Conservation (phyloP, 2,113 vertebrate genomes). For the Antechinus flavipes region DNA sequence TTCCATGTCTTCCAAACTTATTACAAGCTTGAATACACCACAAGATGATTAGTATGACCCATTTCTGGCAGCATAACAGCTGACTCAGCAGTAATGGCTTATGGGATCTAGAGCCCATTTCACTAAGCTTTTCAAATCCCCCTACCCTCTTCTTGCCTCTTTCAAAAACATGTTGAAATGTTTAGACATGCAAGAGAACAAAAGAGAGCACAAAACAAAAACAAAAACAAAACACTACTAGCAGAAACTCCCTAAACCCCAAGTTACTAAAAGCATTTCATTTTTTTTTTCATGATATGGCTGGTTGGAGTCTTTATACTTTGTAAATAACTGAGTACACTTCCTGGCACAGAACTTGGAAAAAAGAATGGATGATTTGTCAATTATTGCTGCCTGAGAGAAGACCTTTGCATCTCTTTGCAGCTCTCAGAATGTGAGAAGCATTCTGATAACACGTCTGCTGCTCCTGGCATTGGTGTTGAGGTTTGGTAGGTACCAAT, state of each 20-base stretch:
- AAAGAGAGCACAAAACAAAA: conserved; percentile 42
- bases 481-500: background rate
- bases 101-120: background rate
- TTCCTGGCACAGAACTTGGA: conserved; percentile 7
- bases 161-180: conserved; percentile 45
- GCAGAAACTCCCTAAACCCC: background rate
- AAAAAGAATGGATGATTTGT: conserved; percentile 11
- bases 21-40: background rate
- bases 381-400: background rate
- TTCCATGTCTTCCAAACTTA: background rate
- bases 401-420: conserved; percentile 1
- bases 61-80: background rate
- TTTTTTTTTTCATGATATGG: background rate
- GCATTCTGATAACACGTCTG: conserved; percentile 9
- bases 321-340: conserved; percentile 2
- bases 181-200: conserved; percentile 39
- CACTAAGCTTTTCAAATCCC: conserved; percentile 15
- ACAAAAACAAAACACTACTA: background rate
- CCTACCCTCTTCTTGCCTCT: background rate
- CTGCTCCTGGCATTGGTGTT: background rate
- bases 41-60: background rate
- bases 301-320: background rate
- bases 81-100: conserved; percentile 34
- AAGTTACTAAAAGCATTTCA: background rate
- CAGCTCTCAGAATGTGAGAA: background rate